Conservation (phyloP, 2,888 invertebrate species). For the Agrochola lychnidis region DNA sequence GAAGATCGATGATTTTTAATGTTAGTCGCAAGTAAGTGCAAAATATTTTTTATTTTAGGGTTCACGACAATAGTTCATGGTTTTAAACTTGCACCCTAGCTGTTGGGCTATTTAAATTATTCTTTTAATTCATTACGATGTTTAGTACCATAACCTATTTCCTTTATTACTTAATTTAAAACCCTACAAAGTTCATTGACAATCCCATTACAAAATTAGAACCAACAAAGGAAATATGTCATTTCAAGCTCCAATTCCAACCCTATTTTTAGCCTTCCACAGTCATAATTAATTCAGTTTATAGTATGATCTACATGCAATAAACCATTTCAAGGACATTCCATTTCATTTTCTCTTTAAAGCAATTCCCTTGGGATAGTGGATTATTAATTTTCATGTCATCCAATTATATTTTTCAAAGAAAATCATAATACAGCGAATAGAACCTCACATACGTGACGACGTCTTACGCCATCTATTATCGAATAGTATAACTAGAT, state of each 20-base stretch:
- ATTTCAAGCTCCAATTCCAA: constrained; percentile 2
- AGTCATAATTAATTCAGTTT: constrained; percentile 1
- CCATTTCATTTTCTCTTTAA: constrained; percentile 27
- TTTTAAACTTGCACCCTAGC: background rate
- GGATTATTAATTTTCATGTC: constrained; percentile 26
- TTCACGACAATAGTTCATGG: background rate
- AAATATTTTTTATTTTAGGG: background rate
- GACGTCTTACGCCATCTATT: constrained; percentile 60
- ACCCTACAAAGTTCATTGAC: background rate
- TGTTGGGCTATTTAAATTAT: background rate
- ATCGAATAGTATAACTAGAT: constrained; percentile 54
- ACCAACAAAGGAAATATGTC: constrained; percentile 20
- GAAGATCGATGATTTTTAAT: too few relatives aligned
- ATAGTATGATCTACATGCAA: constrained; percentile 8
- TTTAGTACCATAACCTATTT: background rate
- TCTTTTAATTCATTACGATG: background rate
- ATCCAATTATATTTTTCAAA: constrained; percentile 27
- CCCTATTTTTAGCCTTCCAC: constrained; percentile 35
- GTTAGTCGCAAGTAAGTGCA: too few relatives aligned
- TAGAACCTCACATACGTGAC: background rate
- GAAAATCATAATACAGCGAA: constrained; percentile 7
- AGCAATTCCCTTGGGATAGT: constrained; percentile 21
- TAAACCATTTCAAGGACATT: constrained; percentile 41
- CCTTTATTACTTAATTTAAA: background rate
- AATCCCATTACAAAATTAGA: constrained; percentile 7